phyloP scores from a whole-genome alignment of 1,140 invertebrate genomes.

The Oreohelix idahoensis region DNA sequence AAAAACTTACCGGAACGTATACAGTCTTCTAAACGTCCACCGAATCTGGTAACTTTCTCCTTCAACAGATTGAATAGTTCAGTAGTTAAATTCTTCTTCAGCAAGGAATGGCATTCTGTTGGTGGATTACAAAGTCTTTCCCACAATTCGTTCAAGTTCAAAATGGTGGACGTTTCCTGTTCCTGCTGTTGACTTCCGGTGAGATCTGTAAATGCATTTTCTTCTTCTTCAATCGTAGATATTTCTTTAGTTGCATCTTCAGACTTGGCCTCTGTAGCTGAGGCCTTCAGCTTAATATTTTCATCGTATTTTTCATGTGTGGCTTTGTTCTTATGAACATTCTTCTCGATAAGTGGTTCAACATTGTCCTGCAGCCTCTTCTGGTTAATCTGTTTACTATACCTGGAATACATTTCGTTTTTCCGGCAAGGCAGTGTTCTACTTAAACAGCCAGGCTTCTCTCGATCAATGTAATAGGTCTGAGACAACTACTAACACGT shows the following conservation, averaged over 20 bases:
- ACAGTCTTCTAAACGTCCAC: conserved; percentile 48
- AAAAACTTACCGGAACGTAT: conserved; percentile 47
- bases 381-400: background rate
- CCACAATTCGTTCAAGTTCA: conserved; percentile 34
- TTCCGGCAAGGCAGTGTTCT: background rate
- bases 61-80: conserved; percentile 44
- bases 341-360: background rate
- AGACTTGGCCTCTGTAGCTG: background rate
- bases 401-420: conserved; percentile 16
- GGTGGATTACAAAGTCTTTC: conserved; percentile 24
- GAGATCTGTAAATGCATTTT: background rate
- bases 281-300: background rate
- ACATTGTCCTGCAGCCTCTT: background rate
- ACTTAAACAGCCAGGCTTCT: background rate
- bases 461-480: background rate
- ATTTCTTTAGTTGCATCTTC: background rate
- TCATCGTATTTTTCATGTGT: background rate
- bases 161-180: background rate
- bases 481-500: background rate
- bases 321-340: background rate
- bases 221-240: background rate
- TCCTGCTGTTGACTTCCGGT: conserved; percentile 1
- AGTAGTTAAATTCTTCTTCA: conserved; percentile 46
- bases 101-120: conserved; percentile 40
- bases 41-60: conserved; percentile 35